A percentile compares a stretch with the other conserved stretches of the same genome.
Evolutionary conservation across 1,140 invertebrate species (phyloP).

Genomic region (Nixonia krombeini): DNA sequence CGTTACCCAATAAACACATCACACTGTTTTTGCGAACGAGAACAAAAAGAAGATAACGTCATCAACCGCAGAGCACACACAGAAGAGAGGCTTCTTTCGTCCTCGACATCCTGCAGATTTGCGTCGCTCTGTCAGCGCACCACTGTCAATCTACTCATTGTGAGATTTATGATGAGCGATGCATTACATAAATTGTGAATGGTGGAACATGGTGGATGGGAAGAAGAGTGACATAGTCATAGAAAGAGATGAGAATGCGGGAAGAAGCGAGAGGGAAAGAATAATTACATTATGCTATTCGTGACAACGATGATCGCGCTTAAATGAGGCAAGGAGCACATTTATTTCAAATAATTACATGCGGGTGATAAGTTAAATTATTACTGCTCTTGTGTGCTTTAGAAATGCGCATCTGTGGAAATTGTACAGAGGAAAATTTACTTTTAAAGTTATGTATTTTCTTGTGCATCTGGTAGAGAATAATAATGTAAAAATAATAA

Average conservation of each 20-base stretch:
- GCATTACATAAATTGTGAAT: constrained; percentile 64
- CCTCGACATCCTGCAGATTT: constrained; percentile 29
- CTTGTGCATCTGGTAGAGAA: no score
- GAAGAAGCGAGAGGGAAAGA: not conserved
- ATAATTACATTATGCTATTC: not conserved
- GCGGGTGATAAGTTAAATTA: not conserved
- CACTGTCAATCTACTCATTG: constrained; percentile 54
- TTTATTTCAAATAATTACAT: not conserved
- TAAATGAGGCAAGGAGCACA: not conserved
- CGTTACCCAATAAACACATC: not conserved
- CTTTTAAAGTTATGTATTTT: no score
- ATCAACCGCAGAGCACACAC: not conserved
- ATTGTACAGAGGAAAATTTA: no score
- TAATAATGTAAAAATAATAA: no score
- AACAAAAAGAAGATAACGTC: not conserved
- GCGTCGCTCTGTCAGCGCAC: constrained; percentile 23
- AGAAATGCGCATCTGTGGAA: no score
- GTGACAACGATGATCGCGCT: not conserved
- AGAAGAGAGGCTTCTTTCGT: constrained; percentile 9
- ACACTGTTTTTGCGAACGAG: not conserved
- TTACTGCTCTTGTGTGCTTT: not conserved
- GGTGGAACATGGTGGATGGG: constrained; percentile 45
- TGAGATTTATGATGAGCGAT: constrained; percentile 61
- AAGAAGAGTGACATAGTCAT: constrained; percentile 12
- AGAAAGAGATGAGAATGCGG: not conserved